These are phyloP conservation scores for Oryzias melastigma DNA, from an alignment of 2,113 vertebrate genomes.

Conservation along the genomic window DNA sequence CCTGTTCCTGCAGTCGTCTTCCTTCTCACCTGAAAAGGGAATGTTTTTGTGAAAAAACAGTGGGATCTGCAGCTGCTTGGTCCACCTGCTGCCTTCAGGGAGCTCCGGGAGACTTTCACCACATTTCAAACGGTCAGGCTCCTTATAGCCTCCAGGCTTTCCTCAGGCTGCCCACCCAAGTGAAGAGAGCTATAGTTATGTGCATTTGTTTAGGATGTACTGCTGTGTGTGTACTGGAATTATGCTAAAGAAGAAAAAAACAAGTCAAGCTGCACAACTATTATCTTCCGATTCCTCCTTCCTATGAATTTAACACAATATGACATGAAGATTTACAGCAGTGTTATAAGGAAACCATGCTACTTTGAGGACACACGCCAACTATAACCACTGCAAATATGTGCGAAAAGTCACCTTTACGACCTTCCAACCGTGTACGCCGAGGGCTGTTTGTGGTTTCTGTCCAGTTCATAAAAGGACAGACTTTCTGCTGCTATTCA, in stretches of 20 bases:
- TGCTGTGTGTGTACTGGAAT: background rate
- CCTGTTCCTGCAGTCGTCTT: too few species aligned
- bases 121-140: slow-evolving; percentile 59
- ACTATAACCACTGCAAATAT: too few species aligned
- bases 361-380: too few species aligned
- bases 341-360: too few species aligned
- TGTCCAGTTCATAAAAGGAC: too few species aligned
- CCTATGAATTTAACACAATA: too few species aligned
- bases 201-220: slow-evolving; percentile 10
- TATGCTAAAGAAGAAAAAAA: background rate
- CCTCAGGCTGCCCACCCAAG: slow-evolving; percentile 47
- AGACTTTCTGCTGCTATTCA: too few species aligned
- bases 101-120: slow-evolving; percentile 35
- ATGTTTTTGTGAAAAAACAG: background rate
- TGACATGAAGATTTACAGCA: too few species aligned
- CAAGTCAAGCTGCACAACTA: slow-evolving; percentile 1
- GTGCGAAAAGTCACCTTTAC: too few species aligned
- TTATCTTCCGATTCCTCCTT: too few species aligned
- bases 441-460: too few species aligned
- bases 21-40: slow-evolving; percentile 8
- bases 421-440: too few species aligned
- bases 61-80: slow-evolving; percentile 34
- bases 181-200: slow-evolving; percentile 18
- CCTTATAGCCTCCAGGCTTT: slow-evolving; percentile 39
- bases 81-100: slow-evolving; percentile 25